Evolutionary conservation across 2,113 vertebrate genomes (phyloP), one percentile per base, ranked within the genome.

Genomic region (Hylia prasina): DNA sequence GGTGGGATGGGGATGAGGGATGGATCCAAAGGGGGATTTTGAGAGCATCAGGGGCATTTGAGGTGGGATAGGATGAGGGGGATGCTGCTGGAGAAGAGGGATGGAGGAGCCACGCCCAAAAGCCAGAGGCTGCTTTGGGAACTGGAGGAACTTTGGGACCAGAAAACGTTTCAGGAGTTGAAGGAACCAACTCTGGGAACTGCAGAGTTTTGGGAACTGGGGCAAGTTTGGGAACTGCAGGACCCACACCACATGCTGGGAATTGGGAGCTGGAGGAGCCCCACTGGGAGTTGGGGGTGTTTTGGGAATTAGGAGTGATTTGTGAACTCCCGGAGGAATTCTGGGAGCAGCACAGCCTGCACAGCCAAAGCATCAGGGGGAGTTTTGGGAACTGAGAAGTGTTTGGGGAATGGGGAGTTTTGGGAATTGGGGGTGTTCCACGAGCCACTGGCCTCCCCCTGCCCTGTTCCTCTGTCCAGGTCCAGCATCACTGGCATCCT

Each of bases 321-420:
- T 57, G 42, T 24, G 63, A 81, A 27, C 42, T 39, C 17, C 22
- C n/a, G 31, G 13, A 33, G n/a, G 42, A 47, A 48, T 48, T 27
- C 28, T 23, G 17, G 33, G 16, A 45, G 27, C 33, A 45, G 51
- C n/a, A 47, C 64, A n/a, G 53, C 11, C 42, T 45, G 33, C 21
- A 15, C 12, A 21, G 33, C 51, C 3, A 0, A 56, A 66, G 10
- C 16, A 25, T 1, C 0, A 1, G 10, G 17, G 44, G 16, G n/a
- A 22, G 11, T 22, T 82, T 11, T 23, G 35, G 53, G 42, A 57
- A 39, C 11, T 27, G 64, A 21, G 27, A 37, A 24, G 14, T 13
- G 16, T 31, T 31, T 37, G 24, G 27, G 77, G 15, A 30, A 44
- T 4, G 15, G 15, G 10, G 7, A 65, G 25, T 65, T 65, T 30